Base-by-base conservation (phyloP, 2,797 vertebrate species). In the Chloroceryle inda region DNA sequence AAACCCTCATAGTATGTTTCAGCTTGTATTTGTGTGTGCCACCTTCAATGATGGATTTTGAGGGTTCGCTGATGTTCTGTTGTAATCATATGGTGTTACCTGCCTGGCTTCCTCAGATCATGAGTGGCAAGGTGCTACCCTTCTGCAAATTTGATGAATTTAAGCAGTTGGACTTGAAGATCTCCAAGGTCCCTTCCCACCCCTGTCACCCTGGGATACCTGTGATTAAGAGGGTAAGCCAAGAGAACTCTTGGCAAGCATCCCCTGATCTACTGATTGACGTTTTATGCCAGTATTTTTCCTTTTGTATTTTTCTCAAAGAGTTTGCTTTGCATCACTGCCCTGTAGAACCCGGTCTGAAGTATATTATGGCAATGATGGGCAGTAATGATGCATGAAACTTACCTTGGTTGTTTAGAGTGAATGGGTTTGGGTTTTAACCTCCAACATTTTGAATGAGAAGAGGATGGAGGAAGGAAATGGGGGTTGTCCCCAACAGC, bases 21-120 rank as follows among this genome's bases (percentile, higher is more conserved):
- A 66, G 37, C 29, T 50, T 23, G 8, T 40, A 0, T 68, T 59
- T 79, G n/a, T 44, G n/a, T 7, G 55, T 56, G 33, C 20, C 44
- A 6, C 42, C 9, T 63, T 68, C 35, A 40, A 0, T 10, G n/a
- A 11, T 37, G 33, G 29, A 35, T 63, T 85, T 52, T 71, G 58
- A 24, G 22, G 47, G 24, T 50, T 38, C 12, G 3, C 37, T 58
- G 63, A 59, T 55, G 59, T 73, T 81, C 23, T 66, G 11, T 29
- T 4, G 5, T 47, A 44, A 72, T 62, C 20, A 2, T 10, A 2
- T 0, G 4, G 31, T 40, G 50, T 62, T 72, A 12, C 4, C 59
- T 88, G 37, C 45, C 44, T 77, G 42, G 21, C 53, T 73, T 73
- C 45, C 59, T 44, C 45, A 17, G 31, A 16, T 79, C 11, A 4